Conservation (phyloP, 2,888 invertebrate genomes). For the Deroplatys truncata region DNA sequence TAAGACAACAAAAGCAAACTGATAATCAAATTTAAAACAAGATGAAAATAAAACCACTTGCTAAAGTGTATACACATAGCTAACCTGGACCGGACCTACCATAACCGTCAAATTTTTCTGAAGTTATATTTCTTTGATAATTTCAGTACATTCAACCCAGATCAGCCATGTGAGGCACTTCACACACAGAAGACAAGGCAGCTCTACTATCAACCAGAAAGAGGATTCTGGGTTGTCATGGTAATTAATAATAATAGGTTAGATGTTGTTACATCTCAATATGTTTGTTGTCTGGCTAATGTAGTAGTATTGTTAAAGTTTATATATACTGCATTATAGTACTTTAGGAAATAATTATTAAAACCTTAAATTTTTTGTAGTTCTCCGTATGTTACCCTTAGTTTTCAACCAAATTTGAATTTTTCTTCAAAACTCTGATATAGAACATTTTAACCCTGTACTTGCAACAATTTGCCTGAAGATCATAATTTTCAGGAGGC, state of each 20-base stretch:
- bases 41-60: no score
- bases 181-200: conserved; percentile 88
- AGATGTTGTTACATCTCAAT: no score
- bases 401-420: no score
- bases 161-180: conserved; percentile 73
- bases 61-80: no score
- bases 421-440: no score
- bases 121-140: no score
- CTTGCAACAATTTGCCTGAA: no score
- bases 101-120: no score
- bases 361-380: background rate
- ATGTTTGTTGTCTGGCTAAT: background rate
- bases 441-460: background rate
- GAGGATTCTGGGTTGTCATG: conserved; percentile 87
- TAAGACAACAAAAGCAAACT: no score
- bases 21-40: no score
- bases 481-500: no score
- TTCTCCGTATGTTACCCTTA: background rate
- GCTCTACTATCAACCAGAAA: conserved; percentile 82
- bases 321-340: background rate
- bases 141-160: conserved; percentile 72
- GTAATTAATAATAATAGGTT: conserved; percentile 48
- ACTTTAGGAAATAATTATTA: background rate
- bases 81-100: no score
- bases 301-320: background rate